A percentile compares a stretch with the other conserved stretches of the same genome.
These are phyloP conservation scores for Digitonthophagus gazella DNA, from an alignment of 2,888 invertebrate genomes.

Conservation along the genomic window DNA sequence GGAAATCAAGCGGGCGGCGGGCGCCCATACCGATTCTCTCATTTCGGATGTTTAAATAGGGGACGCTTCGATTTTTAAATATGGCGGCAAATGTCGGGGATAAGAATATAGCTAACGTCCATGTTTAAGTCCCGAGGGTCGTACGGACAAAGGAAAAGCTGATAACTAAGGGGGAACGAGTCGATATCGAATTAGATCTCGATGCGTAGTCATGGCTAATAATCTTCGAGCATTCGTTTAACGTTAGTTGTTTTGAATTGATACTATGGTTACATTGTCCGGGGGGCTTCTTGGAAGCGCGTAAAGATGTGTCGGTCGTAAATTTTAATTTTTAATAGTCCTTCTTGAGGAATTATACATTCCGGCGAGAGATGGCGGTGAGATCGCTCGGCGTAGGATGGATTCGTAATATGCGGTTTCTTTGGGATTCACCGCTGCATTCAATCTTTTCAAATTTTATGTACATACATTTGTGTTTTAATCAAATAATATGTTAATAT, in stretches of 20 bases:
- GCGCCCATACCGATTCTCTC: constrained; percentile 19
- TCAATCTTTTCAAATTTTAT: too few relatives aligned
- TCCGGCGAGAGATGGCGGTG: neutral
- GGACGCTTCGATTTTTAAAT: constrained; percentile 37
- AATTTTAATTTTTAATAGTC: neutral
- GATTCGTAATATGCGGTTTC: too few relatives aligned
- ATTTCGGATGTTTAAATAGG: constrained; percentile 39
- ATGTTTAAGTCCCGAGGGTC: too few relatives aligned
- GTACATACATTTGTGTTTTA: too few relatives aligned
- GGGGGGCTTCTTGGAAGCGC: neutral
- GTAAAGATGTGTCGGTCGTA: neutral
- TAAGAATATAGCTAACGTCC: too few relatives aligned
- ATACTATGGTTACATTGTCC: neutral
- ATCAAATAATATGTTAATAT: too few relatives aligned
- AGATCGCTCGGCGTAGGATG: too few relatives aligned
- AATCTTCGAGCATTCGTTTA: neutral
- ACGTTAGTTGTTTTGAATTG: neutral
- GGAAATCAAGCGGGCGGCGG: constrained; percentile 6
- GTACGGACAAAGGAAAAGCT: too few relatives aligned
- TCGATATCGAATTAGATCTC: neutral
- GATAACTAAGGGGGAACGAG: neutral
- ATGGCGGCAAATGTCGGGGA: too few relatives aligned
- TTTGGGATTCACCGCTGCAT: neutral
- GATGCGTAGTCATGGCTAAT: neutral
- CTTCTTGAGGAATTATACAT: neutral